A percentile compares a stretch with the other conserved stretches of the same genome.
Evolutionary conservation across 2,888 invertebrate genomes (phyloP).

Genomic region (Cabera pusaria): DNA sequence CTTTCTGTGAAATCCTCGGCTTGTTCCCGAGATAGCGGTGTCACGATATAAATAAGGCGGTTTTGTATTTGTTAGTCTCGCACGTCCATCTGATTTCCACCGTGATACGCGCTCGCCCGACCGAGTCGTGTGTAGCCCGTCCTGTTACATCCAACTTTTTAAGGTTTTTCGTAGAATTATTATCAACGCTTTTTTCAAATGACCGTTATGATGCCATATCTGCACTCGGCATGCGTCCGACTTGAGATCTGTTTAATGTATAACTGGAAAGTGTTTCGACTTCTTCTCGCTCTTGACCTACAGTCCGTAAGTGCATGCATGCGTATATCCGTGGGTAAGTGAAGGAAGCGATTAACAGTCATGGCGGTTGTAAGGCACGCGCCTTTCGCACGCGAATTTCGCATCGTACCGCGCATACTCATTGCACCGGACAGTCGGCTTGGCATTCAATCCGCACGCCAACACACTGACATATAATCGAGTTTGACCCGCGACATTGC

Average conservation of each 20-base stretch:
- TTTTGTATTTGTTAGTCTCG: constrained; percentile 42
- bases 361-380: constrained; percentile 49
- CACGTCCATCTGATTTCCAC: constrained; percentile 49
- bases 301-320: no score
- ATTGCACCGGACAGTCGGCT: constrained; percentile 50
- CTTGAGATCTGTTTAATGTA: constrained; percentile 15
- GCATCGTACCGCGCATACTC: constrained; percentile 54
- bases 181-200: constrained; percentile 21
- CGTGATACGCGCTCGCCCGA: constrained; percentile 41
- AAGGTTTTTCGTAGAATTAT: constrained; percentile 33
- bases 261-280: constrained; percentile 19
- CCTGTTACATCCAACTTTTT: constrained; percentile 30
- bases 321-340: constrained; percentile 28
- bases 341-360: constrained; percentile 50
- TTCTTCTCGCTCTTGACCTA: constrained; percentile 21
- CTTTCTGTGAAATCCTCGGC: constrained; percentile 53
- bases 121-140: constrained; percentile 30
- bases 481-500: constrained; percentile 59
- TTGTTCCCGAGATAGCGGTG: constrained; percentile 55
- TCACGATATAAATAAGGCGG: constrained; percentile 44
- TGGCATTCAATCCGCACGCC: constrained; percentile 71
- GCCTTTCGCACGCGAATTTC: constrained; percentile 59
- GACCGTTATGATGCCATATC: constrained; percentile 26
- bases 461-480: constrained; percentile 68
- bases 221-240: constrained; percentile 14